phyloP scores from a whole-genome alignment of 2,888 invertebrate genomes.

The Aricia artaxerxes region DNA sequence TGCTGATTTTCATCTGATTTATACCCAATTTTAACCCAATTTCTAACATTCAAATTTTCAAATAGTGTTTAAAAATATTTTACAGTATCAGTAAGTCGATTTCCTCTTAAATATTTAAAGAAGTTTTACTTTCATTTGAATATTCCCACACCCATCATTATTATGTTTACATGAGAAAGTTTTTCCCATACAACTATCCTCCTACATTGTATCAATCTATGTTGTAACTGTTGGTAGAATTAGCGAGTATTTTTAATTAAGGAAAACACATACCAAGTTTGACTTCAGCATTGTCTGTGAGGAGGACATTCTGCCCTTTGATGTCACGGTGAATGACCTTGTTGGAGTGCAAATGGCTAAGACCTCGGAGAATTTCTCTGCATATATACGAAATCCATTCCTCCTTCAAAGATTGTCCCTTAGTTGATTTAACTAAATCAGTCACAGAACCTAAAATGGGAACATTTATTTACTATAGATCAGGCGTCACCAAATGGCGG shows the following conservation, averaged over 20 bases:
- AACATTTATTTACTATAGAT: not conserved
- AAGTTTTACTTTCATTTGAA: conserved; percentile 27
- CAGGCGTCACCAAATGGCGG: too few relatives aligned
- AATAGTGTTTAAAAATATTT: not conserved
- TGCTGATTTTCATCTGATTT: not conserved
- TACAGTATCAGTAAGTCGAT: not conserved
- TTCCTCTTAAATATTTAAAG: conserved; percentile 25
- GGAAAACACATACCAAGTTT: conserved; percentile 88
- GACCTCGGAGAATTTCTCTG: conserved; percentile 95
- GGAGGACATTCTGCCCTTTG: conserved; percentile 98
- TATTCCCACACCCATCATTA: conserved; percentile 29
- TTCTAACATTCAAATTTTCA: not conserved
- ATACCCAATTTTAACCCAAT: not conserved
- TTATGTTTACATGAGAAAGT: conserved; percentile 27
- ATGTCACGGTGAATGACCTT: conserved; percentile 99
- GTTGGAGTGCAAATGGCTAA: conserved; percentile 98
- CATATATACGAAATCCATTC: conserved; percentile 99
- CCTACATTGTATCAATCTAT: conserved; percentile 15
- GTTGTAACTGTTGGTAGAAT: not conserved
- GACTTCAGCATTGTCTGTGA: conserved; percentile 99
- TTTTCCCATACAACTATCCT: conserved; percentile 17
- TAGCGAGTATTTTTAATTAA: not conserved
- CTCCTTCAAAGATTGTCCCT: conserved; percentile 98
- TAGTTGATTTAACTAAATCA: conserved; percentile 99
- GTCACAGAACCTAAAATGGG: conserved; percentile 91